Base-by-base conservation (phyloP, 2,113 vertebrate genomes). In the Halichoerus grypus region DNA sequence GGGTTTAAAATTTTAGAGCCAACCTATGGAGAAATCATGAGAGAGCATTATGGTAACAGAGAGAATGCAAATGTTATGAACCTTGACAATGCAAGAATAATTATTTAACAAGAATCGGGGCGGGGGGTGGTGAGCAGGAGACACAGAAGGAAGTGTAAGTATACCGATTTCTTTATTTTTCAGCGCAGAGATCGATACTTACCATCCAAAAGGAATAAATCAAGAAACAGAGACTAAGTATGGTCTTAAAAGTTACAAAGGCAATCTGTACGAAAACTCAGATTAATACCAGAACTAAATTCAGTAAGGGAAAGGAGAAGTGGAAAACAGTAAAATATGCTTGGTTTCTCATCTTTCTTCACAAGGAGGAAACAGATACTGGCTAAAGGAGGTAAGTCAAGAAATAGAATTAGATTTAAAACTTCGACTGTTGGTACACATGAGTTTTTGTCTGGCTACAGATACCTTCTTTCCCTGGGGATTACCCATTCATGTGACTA, bases 1-100 rank as follows among this genome's bases (percentile, higher is more conserved):
- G 88, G 69, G 57, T 91, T 97, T 97, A 90, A 97, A 95, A 69
- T 96, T 97, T 97, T 94, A 95, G 33, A 96, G 92, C 57, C 82
- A 94, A 97, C 87, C 82, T 89, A 92, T 42, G 74, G 87, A 95
- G 96, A 90, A 97, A 96, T 83, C 80, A 55, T 65, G 88, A 96
- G 96, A 92, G 88, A 79, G 57, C 61, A 92, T 95, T 92, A 89
- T 6, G 21, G 63, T 84, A 97, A 96, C 77, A 97, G 90, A 95
- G 53, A 83, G 93, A 95, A 97, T 96, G 26, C 87, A 94, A 97
- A 96, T 72, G 65, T 94, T 79, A 98, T 69, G 82, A 91, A 95
- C 71, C 67, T 88, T 95, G 91, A 96, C 91, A 91, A 33, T n/a
- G 39, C 81, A 88, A 97, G 88, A 97, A 89, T 91, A 96, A 95